Evolutionary conservation across 2,113 vertebrate genomes (phyloP).

Genomic region (Indicator maculatus): DNA sequence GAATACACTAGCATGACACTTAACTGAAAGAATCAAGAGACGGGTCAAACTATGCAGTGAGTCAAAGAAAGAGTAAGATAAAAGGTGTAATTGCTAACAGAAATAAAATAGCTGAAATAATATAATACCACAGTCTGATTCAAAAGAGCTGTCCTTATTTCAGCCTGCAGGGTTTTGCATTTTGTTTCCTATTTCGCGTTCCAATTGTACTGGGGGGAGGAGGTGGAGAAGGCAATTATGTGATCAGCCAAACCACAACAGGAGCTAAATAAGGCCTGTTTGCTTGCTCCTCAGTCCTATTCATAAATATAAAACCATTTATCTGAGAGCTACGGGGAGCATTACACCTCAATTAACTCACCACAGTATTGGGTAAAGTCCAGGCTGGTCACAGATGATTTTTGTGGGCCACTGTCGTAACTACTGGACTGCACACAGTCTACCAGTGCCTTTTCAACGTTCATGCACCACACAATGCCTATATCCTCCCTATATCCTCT

Average conservation of each 20-base stretch:
- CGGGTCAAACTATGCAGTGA: background rate
- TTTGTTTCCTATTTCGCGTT: too few species aligned
- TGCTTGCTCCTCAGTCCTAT: background rate
- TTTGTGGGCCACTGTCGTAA: background rate
- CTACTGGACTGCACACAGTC: background rate
- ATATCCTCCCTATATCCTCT: background rate
- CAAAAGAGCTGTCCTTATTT: background rate
- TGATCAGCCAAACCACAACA: background rate
- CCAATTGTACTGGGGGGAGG: too few species aligned
- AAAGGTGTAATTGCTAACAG: background rate
- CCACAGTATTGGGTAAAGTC: background rate
- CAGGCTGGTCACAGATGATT: background rate
- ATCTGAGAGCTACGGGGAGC: accelerated
- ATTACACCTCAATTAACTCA: background rate
- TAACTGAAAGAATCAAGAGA: background rate
- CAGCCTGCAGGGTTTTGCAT: too few species aligned
- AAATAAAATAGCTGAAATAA: background rate
- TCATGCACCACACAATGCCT: background rate
- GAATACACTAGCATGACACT: background rate
- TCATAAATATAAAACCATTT: background rate
- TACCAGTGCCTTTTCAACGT: background rate
- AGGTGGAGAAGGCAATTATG: too few species aligned
- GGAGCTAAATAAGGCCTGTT: background rate
- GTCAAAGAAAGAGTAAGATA: background rate
- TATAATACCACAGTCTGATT: background rate